Base-by-base conservation (phyloP, 1,140 invertebrate genomes). In the Drosophila pruinosa region DNA sequence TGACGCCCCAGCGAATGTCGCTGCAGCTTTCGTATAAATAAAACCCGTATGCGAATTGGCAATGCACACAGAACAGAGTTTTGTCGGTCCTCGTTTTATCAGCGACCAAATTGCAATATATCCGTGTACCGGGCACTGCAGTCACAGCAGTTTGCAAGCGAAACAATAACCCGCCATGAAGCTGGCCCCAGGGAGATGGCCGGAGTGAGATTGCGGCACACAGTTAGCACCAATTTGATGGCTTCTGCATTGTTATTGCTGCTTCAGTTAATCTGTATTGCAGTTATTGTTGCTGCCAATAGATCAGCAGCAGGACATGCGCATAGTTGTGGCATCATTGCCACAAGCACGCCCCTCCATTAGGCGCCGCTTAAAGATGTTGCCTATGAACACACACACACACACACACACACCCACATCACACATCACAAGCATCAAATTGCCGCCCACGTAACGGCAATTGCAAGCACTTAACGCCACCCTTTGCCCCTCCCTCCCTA, bases 161-260 rank as follows among this genome's bases (percentile, higher is more conserved):
- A 54, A 56, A 56, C 61, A 41, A 71, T 50, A 71, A 48, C 15
- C 62, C 12, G 31, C 12, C 43, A 34, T 57, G 53, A 21, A 65
- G 36, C 39, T 63, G 67, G 4, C 59, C 45, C 26, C 14, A 14
- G 28, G 50, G 50, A 76, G 59, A 73, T 80, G 26, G 53, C 34
- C 14, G 31, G 1, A 24, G 26, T 4, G 45, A 45, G 78, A 56
- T 56, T 65, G 79, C 79, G 74, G 67, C 76, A 72, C 57, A 58
- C 79, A 77, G 80, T 81, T 86, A 81, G 73, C 73, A 61, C 59
- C 77, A 86, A 85, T 85, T 85, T 85, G 79, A 85, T 86, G 82
- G 81, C 73, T 76, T 81, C 71, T 74, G 64, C 81, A 85, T 88
- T 81, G 81, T 81, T 85, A 77, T 85, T 85, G 73, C 72, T 77